A percentile compares a stretch with the other conserved stretches of the same genome.
These are phyloP conservation scores for Falco biarmicus DNA, from an alignment of 2,797 vertebrate genomes.

Conservation along the genomic window DNA sequence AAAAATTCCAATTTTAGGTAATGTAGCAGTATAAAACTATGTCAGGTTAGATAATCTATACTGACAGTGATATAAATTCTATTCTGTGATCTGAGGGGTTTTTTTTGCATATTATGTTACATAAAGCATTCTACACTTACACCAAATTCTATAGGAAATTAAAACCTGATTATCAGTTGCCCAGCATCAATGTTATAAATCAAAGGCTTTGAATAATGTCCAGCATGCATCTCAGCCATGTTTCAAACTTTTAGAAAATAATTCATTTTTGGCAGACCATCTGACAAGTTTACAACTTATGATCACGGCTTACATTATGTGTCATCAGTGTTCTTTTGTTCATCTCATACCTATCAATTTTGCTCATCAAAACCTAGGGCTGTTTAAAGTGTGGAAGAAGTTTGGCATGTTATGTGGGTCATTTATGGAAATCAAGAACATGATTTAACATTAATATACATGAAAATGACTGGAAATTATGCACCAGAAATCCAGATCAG, in stretches of 20 bases:
- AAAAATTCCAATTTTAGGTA: not conserved
- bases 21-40: not conserved
- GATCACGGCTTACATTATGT: slow-evolving; percentile 37
- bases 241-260: slow-evolving; percentile 55
- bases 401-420: slow-evolving; percentile 28
- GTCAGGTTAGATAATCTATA: not conserved
- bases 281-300: slow-evolving; percentile 53
- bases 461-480: slow-evolving; percentile 52
- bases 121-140: not conserved
- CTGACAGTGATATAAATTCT: not conserved
- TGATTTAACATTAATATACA: slow-evolving; percentile 68
- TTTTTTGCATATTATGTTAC: not conserved
- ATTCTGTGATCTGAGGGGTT: not conserved
- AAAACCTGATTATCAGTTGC: slow-evolving; percentile 32
- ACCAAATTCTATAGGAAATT: slow-evolving; percentile 12
- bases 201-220: slow-evolving; percentile 38
- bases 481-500: slow-evolving; percentile 18
- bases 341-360: slow-evolving; percentile 60
- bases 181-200: slow-evolving; percentile 30
- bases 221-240: not conserved
- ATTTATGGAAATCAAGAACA: slow-evolving; percentile 68
- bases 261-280: slow-evolving; percentile 42
- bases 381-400: slow-evolving; percentile 37
- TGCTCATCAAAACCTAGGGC: slow-evolving; percentile 50
- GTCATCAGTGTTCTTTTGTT: slow-evolving; percentile 66